These are phyloP conservation scores for Isoperla grammatica DNA, from an alignment of 2,888 invertebrate genomes.

Conservation along the genomic window DNA sequence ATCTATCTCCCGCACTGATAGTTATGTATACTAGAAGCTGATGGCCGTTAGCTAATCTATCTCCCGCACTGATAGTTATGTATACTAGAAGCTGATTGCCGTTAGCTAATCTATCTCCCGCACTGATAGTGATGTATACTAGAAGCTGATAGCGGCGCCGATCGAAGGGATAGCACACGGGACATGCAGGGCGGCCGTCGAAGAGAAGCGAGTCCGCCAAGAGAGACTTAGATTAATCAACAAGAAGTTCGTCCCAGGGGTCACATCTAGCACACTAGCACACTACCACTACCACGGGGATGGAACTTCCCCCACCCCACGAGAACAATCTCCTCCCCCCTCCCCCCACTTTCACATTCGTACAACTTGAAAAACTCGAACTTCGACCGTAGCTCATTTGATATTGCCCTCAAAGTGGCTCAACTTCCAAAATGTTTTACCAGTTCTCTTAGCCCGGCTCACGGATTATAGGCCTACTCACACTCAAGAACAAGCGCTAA, in stretches of 20 bases:
- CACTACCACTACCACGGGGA: slow-evolving; percentile 21
- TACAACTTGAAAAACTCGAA: slow-evolving; percentile 13
- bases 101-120: too few species aligned
- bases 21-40: too few species aligned
- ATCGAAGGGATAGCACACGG: too few species aligned
- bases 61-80: too few species aligned
- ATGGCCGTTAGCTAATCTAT: too few species aligned
- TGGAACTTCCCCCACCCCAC: slow-evolving; percentile 20
- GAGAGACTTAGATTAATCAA: slow-evolving; percentile 24
- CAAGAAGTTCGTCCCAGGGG: slow-evolving; percentile 16
- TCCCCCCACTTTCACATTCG: slow-evolving; percentile 3
- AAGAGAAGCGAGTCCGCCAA: not conserved
- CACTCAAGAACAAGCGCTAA: not conserved
- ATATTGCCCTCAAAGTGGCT: slow-evolving; percentile 8
- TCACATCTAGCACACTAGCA: slow-evolving; percentile 20
- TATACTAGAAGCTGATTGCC: too few species aligned
- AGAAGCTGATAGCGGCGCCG: too few species aligned
- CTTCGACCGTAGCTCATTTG: slow-evolving; percentile 13
- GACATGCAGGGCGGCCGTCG: too few species aligned
- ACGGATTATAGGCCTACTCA: too few species aligned
- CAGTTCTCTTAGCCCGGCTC: too few species aligned
- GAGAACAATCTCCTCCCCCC: not conserved
- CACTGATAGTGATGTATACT: too few species aligned
- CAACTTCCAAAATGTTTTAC: slow-evolving; percentile 14
- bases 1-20: too few species aligned